Base-by-base conservation (phyloP, 2,888 invertebrate species). In the Nomada ferruginata region DNA sequence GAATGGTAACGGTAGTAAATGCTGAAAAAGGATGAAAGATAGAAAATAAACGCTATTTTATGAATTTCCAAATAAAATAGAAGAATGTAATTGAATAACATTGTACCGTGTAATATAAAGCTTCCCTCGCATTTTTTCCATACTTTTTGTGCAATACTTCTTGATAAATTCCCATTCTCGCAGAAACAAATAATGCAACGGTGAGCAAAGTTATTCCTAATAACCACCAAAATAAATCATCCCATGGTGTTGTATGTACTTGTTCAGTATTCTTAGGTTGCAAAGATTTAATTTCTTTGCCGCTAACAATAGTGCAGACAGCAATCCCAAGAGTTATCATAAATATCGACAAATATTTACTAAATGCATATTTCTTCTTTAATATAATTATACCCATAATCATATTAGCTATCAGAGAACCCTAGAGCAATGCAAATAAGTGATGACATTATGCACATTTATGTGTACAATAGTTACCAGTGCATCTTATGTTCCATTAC, bases 381-480 rank as follows among this genome's bases (percentile, higher is more conserved):
- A 99, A 94, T 81, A 99, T 97, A 89, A 98, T 95, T 53, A 98
- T 97, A 18, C 99, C 98, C 96, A 99, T 97, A 50, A 98, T 95
- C 97, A 99, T 97, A 93, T 99, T 99, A 0, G 99, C 98, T 95
- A 99, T 98, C 47, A 99, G 94, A 4, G 99, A 99, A 1, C 99
- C 99, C 97, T 97, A 92, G 77, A 95, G 94, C 0, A 23, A 76
- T 52, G 36, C 7, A 42, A 2, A 23, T 18, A 15, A 53, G n/a
- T 2, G 26, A 20, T 65, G 5, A 59, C 20, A 23, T n/a, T n/a
- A 9, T 26, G n/a, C 5, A 4, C 7, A 26, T 26, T 18, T 9
- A 44, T 15, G 10, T n/a, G 61, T 29, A 55, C 3, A 4, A 47
- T 44, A 13, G 3, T 23, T 64, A 42, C 47, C 11, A 10, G 15